These are phyloP conservation scores for Sebastes diaconus DNA, from an alignment of 2,797 vertebrate genomes.

Conservation along the genomic window DNA sequence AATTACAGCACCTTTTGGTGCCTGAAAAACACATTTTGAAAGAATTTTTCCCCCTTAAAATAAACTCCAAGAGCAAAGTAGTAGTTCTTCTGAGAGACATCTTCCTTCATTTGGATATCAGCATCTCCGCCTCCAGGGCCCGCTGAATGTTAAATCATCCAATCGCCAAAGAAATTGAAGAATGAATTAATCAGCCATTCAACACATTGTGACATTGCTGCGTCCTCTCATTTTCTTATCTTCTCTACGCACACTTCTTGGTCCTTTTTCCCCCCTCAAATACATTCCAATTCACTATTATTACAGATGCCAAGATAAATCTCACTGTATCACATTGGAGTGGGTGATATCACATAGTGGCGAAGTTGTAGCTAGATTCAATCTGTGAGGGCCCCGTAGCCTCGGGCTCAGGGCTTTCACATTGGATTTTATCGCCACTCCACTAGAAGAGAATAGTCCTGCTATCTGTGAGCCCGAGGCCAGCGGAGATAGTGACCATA, in stretches of 20 bases:
- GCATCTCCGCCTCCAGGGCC: conserved; percentile 40
- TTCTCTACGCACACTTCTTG: conserved; percentile 64
- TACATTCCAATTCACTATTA: conserved; percentile 65
- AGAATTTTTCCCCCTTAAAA: conserved; percentile 6
- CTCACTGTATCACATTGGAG: conserved; percentile 52
- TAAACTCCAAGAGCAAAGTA: conserved; percentile 17
- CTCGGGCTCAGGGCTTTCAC: conserved; percentile 61
- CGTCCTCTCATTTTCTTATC: conserved; percentile 76
- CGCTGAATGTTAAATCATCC: conserved; percentile 59
- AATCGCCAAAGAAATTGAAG: conserved; percentile 54
- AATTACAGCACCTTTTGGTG: conserved; percentile 23
- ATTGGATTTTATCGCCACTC: conserved; percentile 72
- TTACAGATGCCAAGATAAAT: conserved; percentile 70
- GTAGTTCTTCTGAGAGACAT: conserved; percentile 32
- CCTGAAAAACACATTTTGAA: conserved; percentile 24
- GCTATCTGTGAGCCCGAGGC: conserved; percentile 68
- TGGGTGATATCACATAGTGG: conserved; percentile 58
- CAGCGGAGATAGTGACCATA: conserved; percentile 66
- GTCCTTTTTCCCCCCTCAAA: conserved; percentile 26
- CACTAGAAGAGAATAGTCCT: conserved; percentile 58
- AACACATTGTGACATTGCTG: conserved; percentile 64
- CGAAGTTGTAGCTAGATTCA: conserved; percentile 66
- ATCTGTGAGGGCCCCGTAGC: conserved; percentile 57
- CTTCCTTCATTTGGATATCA: conserved; percentile 52
- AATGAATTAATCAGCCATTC: conserved; percentile 73